These are phyloP conservation scores for Cheilosia scutellata DNA, from an alignment of 2,888 invertebrate species.

Conservation along the genomic window DNA sequence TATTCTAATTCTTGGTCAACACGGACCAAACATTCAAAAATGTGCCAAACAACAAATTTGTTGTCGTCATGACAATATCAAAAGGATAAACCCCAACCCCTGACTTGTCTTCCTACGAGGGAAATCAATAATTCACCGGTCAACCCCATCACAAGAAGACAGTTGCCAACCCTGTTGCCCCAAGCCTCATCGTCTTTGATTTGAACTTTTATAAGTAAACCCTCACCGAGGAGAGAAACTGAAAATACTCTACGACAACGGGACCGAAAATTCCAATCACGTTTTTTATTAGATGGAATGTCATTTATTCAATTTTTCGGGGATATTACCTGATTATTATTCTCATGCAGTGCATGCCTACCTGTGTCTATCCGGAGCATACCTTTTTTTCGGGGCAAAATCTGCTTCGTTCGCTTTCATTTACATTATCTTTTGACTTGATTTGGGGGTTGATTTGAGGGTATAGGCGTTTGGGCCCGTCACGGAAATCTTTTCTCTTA, in stretches of 20 bases:
- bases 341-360: constrained; percentile 73
- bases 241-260: constrained; percentile 37
- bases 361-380: constrained; percentile 45
- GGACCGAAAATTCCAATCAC: constrained; percentile 69
- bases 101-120: constrained; percentile 24
- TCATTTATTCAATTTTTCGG: constrained; percentile 76
- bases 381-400: constrained; percentile 21
- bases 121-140: constrained; percentile 55
- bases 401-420: constrained; percentile 56
- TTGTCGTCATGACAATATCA: constrained; percentile 41
- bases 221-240: constrained; percentile 29
- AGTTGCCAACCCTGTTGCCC: not conserved
- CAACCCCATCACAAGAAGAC: constrained; percentile 60
- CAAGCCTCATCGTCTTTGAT: constrained; percentile 16
- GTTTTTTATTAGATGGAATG: constrained; percentile 77
- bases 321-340: constrained; percentile 75
- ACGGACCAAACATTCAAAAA: constrained; percentile 55
- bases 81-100: constrained; percentile 11
- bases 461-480: not conserved
- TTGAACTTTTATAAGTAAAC: constrained; percentile 53
- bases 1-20: constrained; percentile 52
- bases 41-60: constrained; percentile 73
- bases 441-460: not conserved
- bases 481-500: constrained; percentile 62
- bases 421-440: constrained; percentile 65